Evolutionary conservation across 1,140 invertebrate species (phyloP), one percentile per base, ranked within the genome.

Genomic region (Mercenaria mercenaria): DNA sequence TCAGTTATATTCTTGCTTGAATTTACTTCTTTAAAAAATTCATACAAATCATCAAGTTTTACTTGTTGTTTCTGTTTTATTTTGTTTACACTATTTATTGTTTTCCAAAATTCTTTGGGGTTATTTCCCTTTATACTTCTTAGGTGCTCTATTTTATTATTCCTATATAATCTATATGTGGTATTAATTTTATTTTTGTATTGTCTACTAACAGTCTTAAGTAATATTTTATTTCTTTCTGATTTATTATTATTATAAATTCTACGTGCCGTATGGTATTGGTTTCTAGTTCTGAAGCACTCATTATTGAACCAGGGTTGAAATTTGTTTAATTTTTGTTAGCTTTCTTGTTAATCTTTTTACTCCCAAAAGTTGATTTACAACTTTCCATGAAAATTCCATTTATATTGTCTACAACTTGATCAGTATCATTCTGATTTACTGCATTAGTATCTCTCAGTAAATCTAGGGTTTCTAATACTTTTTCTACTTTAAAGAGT

Each of bases 1-100:
- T 72, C 67, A 18, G n/a, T 26, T 41, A 10, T 39, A 72, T 72
- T 37, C 1, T 41, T 37, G 4, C 34, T 26, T 39, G 32, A 15
- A 39, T 72, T 72, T 41, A n/a, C n/a, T n/a, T 72, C 18, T n/a
- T 72, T 72, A 11, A 72, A 72, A 72, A 10, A 41, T 32, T 64
- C n/a, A 39, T 72, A 72, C 18, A 72, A 39, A 13, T 72, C 37
- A 39, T 29, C 6, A 13, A 39, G 23, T 39, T 72, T 72, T 72
- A 34, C 34, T n/a, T 39, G n/a, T 72, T 8, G 20, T 15, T 26
- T 4, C 15, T 64, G 20, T 11, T 72, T 39, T 8, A 8, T 4
- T 37, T 72, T 37, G 4, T 39, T 26, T 37, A 72, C 10, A 26
- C 26, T 32, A 39, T 72, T 37, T 39, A 72, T 39, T 39, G 39